Evolutionary conservation across 2,113 vertebrate genomes (phyloP), one percentile per base, ranked within the genome.

Genomic region (Pseudorasbora parva): DNA sequence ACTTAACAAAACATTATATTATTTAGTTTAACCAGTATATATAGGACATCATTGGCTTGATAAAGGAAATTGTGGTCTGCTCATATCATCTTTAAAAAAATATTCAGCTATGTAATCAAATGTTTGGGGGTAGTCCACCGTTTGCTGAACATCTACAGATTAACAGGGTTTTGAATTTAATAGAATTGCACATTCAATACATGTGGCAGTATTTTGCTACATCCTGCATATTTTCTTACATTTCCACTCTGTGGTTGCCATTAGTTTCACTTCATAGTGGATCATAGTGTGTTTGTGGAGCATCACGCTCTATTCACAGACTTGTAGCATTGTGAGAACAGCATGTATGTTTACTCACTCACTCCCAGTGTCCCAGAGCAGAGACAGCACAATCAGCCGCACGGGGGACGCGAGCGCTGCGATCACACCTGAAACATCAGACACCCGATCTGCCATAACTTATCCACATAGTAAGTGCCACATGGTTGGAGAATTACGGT

Each of bases 341-440:
- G 69, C 21, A 11, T 72, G 25, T 15, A 15, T 57, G 10, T 23
- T 41, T 43, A 72, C 69, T 72, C 69, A 23, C 74, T 23, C 17
- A 41, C 75, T 59, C 30, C 74, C 74, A 57, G 27, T 41, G 51
- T 77, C 51, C 51, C 30, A 77, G 54, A 77, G 74, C 51, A 77
- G 74, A 19, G 12, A 12, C 51, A 23, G 74, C 41, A 57, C 51
- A 57, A 76, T 76, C 74, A 76, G 25, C 54, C 27, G 37, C 19
- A 19, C 54, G n/a, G 21, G 30, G 54, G 30, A 15, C 4, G 21
- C 8, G 33, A 43, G 43, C 11, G 2, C 41, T 10, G 1, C 8
- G 3, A 15, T 41, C 19, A 37, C 74, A 11, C 8, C 30, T 57
- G 11, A 76, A 76, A 76, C 51, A 56, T 14, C 30, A 60, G 43